Evolutionary conservation across 2,113 vertebrate species (phyloP), one percentile per base, ranked within the genome.

Genomic region (Megaleporinus macrocephalus): DNA sequence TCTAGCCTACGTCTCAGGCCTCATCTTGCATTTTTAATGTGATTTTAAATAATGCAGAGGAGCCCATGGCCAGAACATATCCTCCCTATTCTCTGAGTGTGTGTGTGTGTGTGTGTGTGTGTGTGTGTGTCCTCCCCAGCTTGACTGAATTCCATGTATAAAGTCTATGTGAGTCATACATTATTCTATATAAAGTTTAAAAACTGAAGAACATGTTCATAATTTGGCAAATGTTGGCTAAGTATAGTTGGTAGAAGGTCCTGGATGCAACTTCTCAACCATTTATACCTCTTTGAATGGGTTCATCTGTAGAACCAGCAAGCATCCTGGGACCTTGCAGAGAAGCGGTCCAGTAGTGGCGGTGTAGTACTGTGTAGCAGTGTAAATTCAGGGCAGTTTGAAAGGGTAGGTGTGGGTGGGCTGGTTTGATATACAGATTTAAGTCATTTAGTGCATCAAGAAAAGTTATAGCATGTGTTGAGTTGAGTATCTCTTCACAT

Each of bases 11-110:
- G n/a, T 84, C 41, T 79, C 22, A 36, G 59, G 30, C 65, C 10
- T 66, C 44, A 70, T 72, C 59, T 62, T 80, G 73, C 83, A 84
- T 84, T 80, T 84, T 84, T 80, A 80, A 80, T 62, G 29, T 33
- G 30, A 36, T 79, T 84, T 80, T 84, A 84, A 84, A 80, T 80
- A 80, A 75, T 80, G 73, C 29, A 80, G 63, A 79, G 44, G 5
- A 59, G 20, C 49, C 47, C 44, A 63, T 80, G 57, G 68, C 27
- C 78, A 71, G 72, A 80, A 65, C 80, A 80, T 41, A 53, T 29
- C 61, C 41, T 77, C 61, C 47, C 59, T 73, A 55, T 85, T 63
- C 49, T 22, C 22, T 41, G 14, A 44, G 27, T 65, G 59, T 69
- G 77, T 53, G 33, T 36, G 33, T 36, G 33, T 36, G 33, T 36